Conservation (phyloP, 2,113 vertebrate species). For the Hemiscyllium ocellatum region DNA sequence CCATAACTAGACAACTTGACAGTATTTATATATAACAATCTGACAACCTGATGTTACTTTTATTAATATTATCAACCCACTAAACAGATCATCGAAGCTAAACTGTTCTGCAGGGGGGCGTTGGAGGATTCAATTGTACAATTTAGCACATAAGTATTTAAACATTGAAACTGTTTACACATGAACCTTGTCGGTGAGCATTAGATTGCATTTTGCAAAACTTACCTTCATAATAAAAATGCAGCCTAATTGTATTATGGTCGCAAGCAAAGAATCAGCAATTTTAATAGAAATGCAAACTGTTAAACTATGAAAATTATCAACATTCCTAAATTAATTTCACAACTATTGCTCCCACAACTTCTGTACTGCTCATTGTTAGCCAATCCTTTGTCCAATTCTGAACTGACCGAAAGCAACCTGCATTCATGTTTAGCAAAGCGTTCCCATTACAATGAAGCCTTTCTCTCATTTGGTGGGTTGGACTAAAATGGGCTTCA, state of each 20-base stretch:
- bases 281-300: neutral
- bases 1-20: neutral
- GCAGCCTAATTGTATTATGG: neutral
- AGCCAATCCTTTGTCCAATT: neutral
- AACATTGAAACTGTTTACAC: neutral
- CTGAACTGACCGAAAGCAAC: neutral
- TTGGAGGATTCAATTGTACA: neutral
- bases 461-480: neutral
- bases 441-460: neutral
- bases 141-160: neutral
- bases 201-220: neutral
- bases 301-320: neutral
- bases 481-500: neutral
- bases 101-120: neutral
- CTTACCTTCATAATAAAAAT: neutral
- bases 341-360: neutral
- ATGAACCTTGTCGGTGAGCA: neutral
- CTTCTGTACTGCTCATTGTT: neutral
- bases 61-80: neutral
- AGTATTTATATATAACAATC: neutral
- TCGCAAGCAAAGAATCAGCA: neutral
- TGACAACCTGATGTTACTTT: neutral
- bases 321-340: neutral
- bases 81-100: neutral
- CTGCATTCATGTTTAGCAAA: neutral